A percentile compares a stretch with the other conserved stretches of the same genome.
phyloP scores from a whole-genome alignment of 2,888 invertebrate genomes.

The Mythimna loreyi region DNA sequence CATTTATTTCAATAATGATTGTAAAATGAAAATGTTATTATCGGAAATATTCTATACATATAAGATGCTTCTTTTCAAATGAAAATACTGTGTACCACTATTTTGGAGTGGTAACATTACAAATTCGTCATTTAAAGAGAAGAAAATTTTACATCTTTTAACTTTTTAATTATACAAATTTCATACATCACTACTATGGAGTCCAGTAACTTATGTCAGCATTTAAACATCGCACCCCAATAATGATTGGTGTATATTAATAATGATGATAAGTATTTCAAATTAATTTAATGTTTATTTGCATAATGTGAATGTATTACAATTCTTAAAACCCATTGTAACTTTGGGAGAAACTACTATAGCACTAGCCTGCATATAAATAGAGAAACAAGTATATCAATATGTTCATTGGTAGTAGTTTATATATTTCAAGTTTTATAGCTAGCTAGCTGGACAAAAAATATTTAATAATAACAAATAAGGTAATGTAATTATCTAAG shows the following conservation, averaged over 20 bases:
- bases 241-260: background rate
- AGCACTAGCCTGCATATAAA: slow-evolving; percentile 15
- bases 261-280: no score
- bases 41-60: slow-evolving; percentile 12
- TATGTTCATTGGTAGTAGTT: slow-evolving; percentile 20
- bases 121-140: background rate
- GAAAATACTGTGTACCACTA: background rate
- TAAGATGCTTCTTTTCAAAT: background rate
- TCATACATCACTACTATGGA: slow-evolving; percentile 1
- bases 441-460: slow-evolving; percentile 23
- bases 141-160: background rate
- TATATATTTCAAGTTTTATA: slow-evolving; percentile 31
- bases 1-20: slow-evolving; percentile 2
- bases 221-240: background rate
- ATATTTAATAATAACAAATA: slow-evolving; percentile 27
- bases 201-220: background rate
- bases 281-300: slow-evolving; percentile 10
- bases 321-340: background rate
- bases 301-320: background rate
- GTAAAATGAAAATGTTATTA: slow-evolving; percentile 13
- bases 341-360: slow-evolving; percentile 16
- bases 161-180: background rate
- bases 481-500: slow-evolving; percentile 18
- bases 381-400: slow-evolving; percentile 29
- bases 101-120: background rate